Evolutionary conservation across 2,113 vertebrate species (phyloP), one percentile per base, ranked within the genome.

Genomic region (Xiphophorus hellerii): DNA sequence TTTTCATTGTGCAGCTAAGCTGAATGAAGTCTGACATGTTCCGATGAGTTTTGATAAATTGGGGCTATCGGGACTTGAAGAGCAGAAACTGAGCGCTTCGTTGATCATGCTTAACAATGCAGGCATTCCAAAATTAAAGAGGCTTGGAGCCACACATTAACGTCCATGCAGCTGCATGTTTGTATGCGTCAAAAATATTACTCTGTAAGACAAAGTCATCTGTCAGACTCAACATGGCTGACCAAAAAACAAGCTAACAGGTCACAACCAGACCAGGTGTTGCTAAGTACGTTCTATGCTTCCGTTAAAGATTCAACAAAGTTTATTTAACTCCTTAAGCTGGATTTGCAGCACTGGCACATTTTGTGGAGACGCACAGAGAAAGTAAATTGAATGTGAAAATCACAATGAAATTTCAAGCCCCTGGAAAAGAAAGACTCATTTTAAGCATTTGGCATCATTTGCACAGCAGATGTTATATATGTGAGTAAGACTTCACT

Each of bases 381-480:
- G 17, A 48, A 17, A 48, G 76, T 86, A 77, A 89, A 76, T 39
- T 78, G 76, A 88, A 87, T 90, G 91, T 90, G 81, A 91, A 93
- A 88, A 81, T 29, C 17, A 78, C 86, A 86, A 82, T 92, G 87
- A 88, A 78, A 87, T 81, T 90, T 81, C 39, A 83, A 88, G 84
- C 72, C 85, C 72, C 77, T 44, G 84, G 77, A 89, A 92, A 88
- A 77, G 10, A 48, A 5, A 48, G 44, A n/a, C 69, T 88, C 3
- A 27, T 12, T 44, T 14, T 82, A 64, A 86, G 81, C 73, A 67
- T 87, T 73, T 89, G 87, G 83, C 89, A 87, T 82, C 66, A 70
- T 89, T 86, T 88, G 90, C 90, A 88, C 90, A 90, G 87, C 76
- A 66, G 76, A 80, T 90, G 88, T 88, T 90, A 92, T 92, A 93